These are phyloP conservation scores for Drosophila tsacasi DNA, from an alignment of 1,140 invertebrate genomes.

Conservation along the genomic window DNA sequence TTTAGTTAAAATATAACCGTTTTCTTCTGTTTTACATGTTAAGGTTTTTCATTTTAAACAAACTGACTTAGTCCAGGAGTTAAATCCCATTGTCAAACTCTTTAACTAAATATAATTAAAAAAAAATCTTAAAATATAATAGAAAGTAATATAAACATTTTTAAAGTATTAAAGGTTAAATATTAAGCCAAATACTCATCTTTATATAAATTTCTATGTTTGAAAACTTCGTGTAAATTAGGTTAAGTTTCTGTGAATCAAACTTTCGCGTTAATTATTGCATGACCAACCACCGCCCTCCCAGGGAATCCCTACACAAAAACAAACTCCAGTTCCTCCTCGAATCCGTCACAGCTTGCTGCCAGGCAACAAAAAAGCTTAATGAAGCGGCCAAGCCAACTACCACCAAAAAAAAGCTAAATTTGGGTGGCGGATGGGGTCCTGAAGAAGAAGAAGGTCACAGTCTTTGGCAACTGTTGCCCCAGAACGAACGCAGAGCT, in stretches of 20 bases:
- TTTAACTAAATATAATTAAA: no score
- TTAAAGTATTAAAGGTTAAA: neutral
- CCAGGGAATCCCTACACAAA: constrained; percentile 23
- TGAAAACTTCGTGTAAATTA: constrained; percentile 3
- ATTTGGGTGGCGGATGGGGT: neutral
- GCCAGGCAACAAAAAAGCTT: constrained; percentile 55
- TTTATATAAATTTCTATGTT: neutral
- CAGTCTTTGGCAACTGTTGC: constrained; percentile 76
- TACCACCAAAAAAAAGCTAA: constrained; percentile 6
- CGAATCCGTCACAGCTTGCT: constrained; percentile 64
- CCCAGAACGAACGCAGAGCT: constrained; percentile 46
- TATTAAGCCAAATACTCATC: no score
- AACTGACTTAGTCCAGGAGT: no score
- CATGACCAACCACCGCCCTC: constrained; percentile 8
- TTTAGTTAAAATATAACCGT: no score
- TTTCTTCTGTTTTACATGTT: no score
- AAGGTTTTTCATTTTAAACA: no score
- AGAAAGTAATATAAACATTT: neutral
- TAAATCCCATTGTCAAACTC: no score
- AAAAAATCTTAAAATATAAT: neutral
- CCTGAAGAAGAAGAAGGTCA: constrained; percentile 36
- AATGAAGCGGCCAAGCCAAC: constrained; percentile 60
- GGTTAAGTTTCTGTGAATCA: constrained; percentile 5
- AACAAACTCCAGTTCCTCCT: constrained; percentile 61
- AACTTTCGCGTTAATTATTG: constrained; percentile 30